Conservation (phyloP, 2,888 invertebrate species). For the Apoda limacodes region DNA sequence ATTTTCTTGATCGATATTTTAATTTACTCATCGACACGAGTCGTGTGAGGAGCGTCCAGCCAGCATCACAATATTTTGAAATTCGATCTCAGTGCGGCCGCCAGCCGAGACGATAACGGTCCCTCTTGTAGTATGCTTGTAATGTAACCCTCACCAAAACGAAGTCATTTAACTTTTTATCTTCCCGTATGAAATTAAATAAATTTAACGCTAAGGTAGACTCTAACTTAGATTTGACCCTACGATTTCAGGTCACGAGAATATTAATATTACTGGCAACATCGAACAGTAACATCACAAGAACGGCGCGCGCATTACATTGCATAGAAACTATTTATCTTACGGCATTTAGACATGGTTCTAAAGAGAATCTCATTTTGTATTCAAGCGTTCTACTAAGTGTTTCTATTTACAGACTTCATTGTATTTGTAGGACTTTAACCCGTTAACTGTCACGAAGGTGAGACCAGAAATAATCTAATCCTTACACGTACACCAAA, state of each 20-base stretch:
- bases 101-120: slow-evolving; percentile 31
- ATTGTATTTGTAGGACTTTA: slow-evolving; percentile 32
- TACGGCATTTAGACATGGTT: slow-evolving; percentile 49
- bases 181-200: slow-evolving; percentile 47
- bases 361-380: slow-evolving; percentile 57
- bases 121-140: slow-evolving; percentile 33
- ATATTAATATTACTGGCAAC: slow-evolving; percentile 64
- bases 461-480: slow-evolving; percentile 37
- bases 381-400: slow-evolving; percentile 37
- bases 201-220: slow-evolving; percentile 32
- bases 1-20: slow-evolving; percentile 35
- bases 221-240: slow-evolving; percentile 42
- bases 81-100: slow-evolving; percentile 31
- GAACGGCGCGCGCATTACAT: slow-evolving; percentile 53
- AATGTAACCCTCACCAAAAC: slow-evolving; percentile 26
- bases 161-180: slow-evolving; percentile 45
- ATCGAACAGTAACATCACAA: slow-evolving; percentile 56
- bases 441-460: slow-evolving; percentile 47
- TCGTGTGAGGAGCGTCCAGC: slow-evolving; percentile 14
- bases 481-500: slow-evolving; percentile 25
- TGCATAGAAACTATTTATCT: slow-evolving; percentile 58
- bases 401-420: slow-evolving; percentile 33
- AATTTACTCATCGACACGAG: slow-evolving; percentile 2
- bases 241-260: slow-evolving; percentile 55
- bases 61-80: slow-evolving; percentile 55